phyloP scores from a whole-genome alignment of 2,113 vertebrate genomes.

The Illadopsis cleaveri region DNA sequence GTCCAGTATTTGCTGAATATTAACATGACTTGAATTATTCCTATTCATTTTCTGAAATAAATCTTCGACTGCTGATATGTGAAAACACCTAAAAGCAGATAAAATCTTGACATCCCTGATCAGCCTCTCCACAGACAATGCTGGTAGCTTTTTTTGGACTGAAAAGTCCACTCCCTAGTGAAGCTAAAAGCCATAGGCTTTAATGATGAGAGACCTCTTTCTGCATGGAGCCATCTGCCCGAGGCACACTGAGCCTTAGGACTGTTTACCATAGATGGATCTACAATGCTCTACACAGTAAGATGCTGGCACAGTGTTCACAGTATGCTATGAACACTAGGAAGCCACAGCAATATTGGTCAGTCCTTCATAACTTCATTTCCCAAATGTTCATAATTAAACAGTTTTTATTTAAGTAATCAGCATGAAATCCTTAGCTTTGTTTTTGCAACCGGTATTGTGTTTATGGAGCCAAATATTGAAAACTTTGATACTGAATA shows the following conservation, averaged over 20 bases:
- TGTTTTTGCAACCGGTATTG: slow-evolving; percentile 88
- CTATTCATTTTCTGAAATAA: not conserved
- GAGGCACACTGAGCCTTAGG: not conserved
- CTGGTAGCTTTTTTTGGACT: not conserved
- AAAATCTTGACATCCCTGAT: not conserved
- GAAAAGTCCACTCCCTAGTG: not conserved
- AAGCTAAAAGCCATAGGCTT: not conserved
- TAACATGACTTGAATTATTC: not conserved
- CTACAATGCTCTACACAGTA: slow-evolving; percentile 61
- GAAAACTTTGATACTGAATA: slow-evolving; percentile 96
- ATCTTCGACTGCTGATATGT: not conserved
- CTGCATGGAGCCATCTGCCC: slow-evolving; percentile 23
- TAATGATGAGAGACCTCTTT: not conserved
- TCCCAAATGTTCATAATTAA: slow-evolving; percentile 94
- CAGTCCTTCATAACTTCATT: slow-evolving; percentile 84
- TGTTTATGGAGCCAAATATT: slow-evolving; percentile 95
- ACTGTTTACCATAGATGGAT: slow-evolving; percentile 60
- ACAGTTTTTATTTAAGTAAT: slow-evolving; percentile 91
- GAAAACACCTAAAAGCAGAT: not conserved
- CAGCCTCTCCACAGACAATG: not conserved
- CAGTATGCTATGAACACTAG: slow-evolving; percentile 77
- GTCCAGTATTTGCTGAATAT: not conserved
- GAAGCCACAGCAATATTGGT: slow-evolving; percentile 77
- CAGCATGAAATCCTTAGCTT: slow-evolving; percentile 88
- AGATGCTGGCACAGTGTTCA: slow-evolving; percentile 75